Evolutionary conservation across 2,113 vertebrate species (phyloP).

Genomic region (Amphiprion percula): DNA sequence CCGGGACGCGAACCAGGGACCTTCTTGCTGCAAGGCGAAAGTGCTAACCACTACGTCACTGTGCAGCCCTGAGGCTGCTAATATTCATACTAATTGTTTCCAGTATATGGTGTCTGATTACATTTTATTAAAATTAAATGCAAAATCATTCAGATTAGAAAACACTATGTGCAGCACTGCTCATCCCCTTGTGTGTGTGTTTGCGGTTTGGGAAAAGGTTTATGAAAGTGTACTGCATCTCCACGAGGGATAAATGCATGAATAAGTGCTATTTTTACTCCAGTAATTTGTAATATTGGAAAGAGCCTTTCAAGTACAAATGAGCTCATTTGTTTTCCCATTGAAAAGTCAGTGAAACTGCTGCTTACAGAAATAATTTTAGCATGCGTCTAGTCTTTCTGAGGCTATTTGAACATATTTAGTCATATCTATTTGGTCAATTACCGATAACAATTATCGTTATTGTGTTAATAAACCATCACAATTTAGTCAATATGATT

Average conservation of each 20-base stretch:
- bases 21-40: too few species aligned
- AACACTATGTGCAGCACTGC: constrained; percentile 10
- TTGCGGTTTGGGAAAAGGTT: constrained; percentile 33
- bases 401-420: constrained; percentile 44
- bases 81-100: constrained; percentile 46
- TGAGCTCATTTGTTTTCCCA: constrained; percentile 65
- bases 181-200: constrained; percentile 10
- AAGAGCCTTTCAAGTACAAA: constrained; percentile 73
- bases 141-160: constrained; percentile 18
- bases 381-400: constrained; percentile 14
- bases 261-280: constrained; percentile 63
- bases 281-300: constrained; percentile 64
- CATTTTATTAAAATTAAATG: constrained; percentile 35
- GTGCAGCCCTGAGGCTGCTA: constrained; percentile 12
- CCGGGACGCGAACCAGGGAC: too few species aligned
- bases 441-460: constrained; percentile 71
- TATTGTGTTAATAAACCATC: constrained; percentile 71
- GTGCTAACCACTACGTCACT: too few species aligned
- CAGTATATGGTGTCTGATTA: constrained; percentile 24
- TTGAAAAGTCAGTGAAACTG: constrained; percentile 34
- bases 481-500: constrained; percentile 65
- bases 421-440: constrained; percentile 58
- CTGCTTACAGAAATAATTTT: constrained; percentile 31
- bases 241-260: constrained; percentile 43
- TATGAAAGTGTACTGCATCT: constrained; percentile 42